phyloP scores from a whole-genome alignment of 2,888 invertebrate species.

The Xestia c-nigrum region DNA sequence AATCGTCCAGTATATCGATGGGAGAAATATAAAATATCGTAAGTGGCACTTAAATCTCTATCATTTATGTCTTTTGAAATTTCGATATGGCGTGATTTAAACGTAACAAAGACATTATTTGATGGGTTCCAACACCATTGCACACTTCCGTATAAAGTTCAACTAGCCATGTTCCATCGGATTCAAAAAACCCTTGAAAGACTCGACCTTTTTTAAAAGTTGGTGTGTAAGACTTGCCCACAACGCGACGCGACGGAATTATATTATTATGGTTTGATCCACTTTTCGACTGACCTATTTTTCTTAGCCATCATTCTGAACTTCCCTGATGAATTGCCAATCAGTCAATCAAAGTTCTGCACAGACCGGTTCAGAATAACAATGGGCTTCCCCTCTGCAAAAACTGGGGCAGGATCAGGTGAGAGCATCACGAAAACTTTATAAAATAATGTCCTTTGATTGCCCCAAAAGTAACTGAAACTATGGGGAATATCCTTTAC shows the following conservation, averaged over 20 bases:
- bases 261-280: neutral
- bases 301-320: conserved; percentile 16
- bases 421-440: neutral
- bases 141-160: neutral
- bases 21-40: neutral
- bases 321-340: conserved; percentile 40
- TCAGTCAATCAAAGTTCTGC: conserved; percentile 38
- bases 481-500: neutral
- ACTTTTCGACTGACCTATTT: conserved; percentile 28
- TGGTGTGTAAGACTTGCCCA: neutral
- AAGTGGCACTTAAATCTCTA: neutral
- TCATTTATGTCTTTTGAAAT: neutral
- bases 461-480: neutral
- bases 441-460: neutral
- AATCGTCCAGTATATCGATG: neutral
- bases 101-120: neutral
- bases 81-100: neutral
- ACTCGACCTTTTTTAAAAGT: too few relatives aligned
- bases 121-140: neutral
- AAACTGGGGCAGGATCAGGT: neutral
- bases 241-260: neutral
- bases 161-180: neutral
- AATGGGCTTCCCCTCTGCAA: conserved; percentile 9
- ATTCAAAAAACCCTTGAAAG: too few relatives aligned
- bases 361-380: conserved; percentile 27